Base-by-base conservation (phyloP, 2,113 vertebrate species). In the Tichodroma muraria region DNA sequence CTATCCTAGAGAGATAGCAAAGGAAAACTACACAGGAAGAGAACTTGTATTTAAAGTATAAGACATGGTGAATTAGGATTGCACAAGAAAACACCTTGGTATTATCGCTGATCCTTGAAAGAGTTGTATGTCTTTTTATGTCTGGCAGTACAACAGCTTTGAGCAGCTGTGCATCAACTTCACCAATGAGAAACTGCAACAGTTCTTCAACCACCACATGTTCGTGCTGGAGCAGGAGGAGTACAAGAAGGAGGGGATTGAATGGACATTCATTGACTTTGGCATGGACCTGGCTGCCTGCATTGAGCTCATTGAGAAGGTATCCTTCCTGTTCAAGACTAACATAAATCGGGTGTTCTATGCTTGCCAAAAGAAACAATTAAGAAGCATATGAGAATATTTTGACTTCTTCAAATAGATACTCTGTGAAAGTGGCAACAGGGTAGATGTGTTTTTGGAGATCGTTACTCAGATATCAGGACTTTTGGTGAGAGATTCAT, bases 161-260 rank as follows among this genome's bases (percentile, higher is more conserved):
- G 98, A 99, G 78, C 98, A 99, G 96, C 97, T 99, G 22, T 99
- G 98, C 92, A 99, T 99, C 95, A 99, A 99, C 90, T 99, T 99
- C 96, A 99, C 98, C 87, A 99, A 99, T 72, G 98, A 99, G 92
- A 99, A 99, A 97, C 98, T 99, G 98, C 98, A 99, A 97, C 98
- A 99, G 98, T 98, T 98, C 72, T 98, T 98, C 97, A 98, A 98
- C 90, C 98, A 98, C 76, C 98, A 98, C 97, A 98, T 98, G 97
- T 97, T 97, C 4, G 98, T 99, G 80, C 97, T 99, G 97, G 98
- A 99, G 83, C 98, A 99, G 93, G 98, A 99, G 60, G 98, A 98
- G 90, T 98, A 98, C 98, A 98, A 98, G 97, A 98, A 98, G 89
- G 98, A 98, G 37, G 98, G 98, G 18, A 99, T 99, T 93, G 98